Percentiles rank a stretch among this genome's conserved stretches.
Conservation (phyloP, 2,888 invertebrate species). For the Rhingia rostrata region DNA sequence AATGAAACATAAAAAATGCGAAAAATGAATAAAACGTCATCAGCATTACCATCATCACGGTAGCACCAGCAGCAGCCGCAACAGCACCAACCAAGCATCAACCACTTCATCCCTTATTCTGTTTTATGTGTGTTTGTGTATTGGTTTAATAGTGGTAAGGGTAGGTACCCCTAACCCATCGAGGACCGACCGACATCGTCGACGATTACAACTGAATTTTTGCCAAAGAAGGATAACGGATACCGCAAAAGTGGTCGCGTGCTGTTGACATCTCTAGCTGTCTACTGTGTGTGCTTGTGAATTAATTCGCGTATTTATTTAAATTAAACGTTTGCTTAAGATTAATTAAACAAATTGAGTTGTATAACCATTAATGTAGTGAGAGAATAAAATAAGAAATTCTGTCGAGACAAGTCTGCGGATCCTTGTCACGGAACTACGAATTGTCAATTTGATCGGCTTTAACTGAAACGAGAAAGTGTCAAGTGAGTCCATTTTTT, state of each 20-base stretch:
- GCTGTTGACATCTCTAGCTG: constrained; percentile 62
- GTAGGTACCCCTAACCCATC: constrained; percentile 26
- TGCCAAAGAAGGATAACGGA: constrained; percentile 71
- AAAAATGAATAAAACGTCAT: constrained; percentile 42
- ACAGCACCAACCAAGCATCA: constrained; percentile 10
- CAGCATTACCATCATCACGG: constrained; percentile 59
- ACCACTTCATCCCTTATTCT: constrained; percentile 65
- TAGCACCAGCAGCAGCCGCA: constrained; percentile 30
- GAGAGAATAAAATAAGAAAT: background rate
- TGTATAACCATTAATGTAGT: too few species aligned
- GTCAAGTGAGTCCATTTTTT: constrained; percentile 38
- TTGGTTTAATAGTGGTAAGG: constrained; percentile 58
- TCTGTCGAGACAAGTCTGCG: background rate
- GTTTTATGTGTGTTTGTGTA: constrained; percentile 33
- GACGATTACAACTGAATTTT: constrained; percentile 70
- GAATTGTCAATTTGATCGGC: background rate
- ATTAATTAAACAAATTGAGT: constrained; percentile 16
- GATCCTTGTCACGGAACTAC: background rate
- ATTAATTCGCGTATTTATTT: constrained; percentile 15
- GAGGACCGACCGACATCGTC: constrained; percentile 30
- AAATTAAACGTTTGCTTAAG: constrained; percentile 34
- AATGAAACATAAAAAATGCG: constrained; percentile 45
- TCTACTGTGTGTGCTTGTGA: constrained; percentile 40
- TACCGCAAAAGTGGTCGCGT: constrained; percentile 74
- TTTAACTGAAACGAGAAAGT: background rate